Evolutionary conservation across 2,797 vertebrate species (phyloP).

Genomic region (Psittacula derbiana): DNA sequence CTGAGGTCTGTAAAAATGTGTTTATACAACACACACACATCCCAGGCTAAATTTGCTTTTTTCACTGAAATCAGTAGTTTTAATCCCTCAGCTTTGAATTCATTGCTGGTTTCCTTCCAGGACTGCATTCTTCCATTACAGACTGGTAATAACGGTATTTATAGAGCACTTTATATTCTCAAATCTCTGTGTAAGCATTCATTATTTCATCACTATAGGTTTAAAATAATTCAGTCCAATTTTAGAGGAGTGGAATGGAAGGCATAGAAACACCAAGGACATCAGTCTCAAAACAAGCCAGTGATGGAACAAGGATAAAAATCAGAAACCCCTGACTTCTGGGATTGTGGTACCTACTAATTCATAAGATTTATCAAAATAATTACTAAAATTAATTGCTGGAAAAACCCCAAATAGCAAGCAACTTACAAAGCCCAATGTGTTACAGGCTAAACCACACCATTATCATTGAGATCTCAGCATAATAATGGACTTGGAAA

Average conservation of each 20-base stretch:
- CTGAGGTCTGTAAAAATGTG: neutral
- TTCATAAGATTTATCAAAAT: neutral
- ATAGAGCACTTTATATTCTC: constrained; percentile 42
- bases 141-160: constrained; percentile 39
- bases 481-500: neutral
- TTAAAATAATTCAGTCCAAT: constrained; percentile 34
- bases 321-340: neutral
- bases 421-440: neutral
- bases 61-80: constrained; percentile 32
- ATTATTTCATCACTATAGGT: constrained; percentile 37
- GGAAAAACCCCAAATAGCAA: neutral
- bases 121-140: neutral
- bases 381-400: constrained; percentile 8
- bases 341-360: neutral
- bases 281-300: neutral
- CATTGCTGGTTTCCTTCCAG: constrained; percentile 30
- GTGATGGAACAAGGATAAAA: neutral
- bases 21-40: neutral
- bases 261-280: neutral
- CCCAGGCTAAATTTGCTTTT: constrained; percentile 5
- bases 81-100: constrained; percentile 25
- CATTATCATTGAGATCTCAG: neutral
- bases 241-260: constrained; percentile 32
- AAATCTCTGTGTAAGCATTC: constrained; percentile 6
- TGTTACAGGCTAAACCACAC: neutral